A percentile compares a stretch with the other conserved stretches of the same genome.
phyloP scores from a whole-genome alignment of 2,797 vertebrate species.

The Coreius guichenoti region DNA sequence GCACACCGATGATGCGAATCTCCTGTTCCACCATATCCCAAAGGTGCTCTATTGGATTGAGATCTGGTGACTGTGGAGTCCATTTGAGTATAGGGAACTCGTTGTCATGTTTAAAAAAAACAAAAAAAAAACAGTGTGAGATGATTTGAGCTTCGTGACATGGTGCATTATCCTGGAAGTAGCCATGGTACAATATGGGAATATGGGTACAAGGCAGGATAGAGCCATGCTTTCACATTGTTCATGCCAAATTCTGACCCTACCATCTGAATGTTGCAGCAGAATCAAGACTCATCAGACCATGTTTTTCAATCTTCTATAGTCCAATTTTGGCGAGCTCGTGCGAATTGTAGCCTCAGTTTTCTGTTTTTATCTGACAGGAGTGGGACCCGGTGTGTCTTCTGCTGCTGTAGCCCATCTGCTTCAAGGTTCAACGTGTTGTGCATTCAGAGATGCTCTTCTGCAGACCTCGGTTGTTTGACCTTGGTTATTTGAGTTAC shows the following conservation, averaged over 20 bases:
- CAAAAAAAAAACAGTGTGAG: too few species aligned
- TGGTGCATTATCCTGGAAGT: slow-evolving; percentile 45
- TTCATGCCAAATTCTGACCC: too few species aligned
- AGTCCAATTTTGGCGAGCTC: too few species aligned
- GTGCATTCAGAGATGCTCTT: neutral
- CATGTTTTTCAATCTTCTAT: too few species aligned
- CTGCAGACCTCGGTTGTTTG: neutral
- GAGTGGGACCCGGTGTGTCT: neutral
- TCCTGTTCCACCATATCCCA: neutral
- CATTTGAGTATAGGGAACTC: too few species aligned
- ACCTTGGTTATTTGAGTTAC: neutral
- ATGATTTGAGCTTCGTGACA: neutral
- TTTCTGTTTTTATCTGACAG: neutral
- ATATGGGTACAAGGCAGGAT: slow-evolving; percentile 44
- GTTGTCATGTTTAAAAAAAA: too few species aligned
- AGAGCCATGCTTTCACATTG: slow-evolving; percentile 46
- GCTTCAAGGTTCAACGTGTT: neutral
- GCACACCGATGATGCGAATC: slow-evolving; percentile 60
- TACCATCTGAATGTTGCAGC: too few species aligned
- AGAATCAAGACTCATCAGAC: too few species aligned
- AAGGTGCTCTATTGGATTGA: too few species aligned
- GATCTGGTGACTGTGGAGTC: too few species aligned
- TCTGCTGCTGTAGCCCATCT: neutral
- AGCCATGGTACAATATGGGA: slow-evolving; percentile 1
- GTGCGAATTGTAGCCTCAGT: neutral